Conservation (phyloP, 2,113 vertebrate species). For the Plecotus auritus region DNA sequence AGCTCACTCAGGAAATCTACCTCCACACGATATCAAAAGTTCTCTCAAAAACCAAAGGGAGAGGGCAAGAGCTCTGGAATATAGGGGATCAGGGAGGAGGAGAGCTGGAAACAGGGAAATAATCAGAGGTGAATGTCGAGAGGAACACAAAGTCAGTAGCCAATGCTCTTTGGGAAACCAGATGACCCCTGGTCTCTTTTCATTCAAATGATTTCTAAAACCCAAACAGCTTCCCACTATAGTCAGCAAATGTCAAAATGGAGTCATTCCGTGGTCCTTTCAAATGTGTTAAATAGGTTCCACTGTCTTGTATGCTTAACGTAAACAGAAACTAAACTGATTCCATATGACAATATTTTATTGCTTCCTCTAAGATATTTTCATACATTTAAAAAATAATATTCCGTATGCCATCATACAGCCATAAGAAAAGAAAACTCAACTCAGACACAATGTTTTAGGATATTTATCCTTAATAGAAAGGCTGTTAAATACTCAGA, state of each 20-base stretch:
- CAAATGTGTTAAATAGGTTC: neutral
- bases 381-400: conserved; percentile 8
- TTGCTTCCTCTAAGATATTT: conserved; percentile 23
- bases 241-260: neutral
- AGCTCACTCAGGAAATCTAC: conserved; percentile 38
- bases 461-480: neutral
- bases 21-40: neutral
- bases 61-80: neutral
- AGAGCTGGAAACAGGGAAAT: neutral
- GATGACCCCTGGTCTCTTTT: neutral
- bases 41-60: neutral
- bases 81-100: neutral
- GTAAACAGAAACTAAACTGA: conserved; percentile 45
- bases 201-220: conserved; percentile 39
- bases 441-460: neutral
- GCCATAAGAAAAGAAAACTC: conserved; percentile 18
- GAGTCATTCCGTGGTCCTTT: neutral
- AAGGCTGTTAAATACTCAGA: neutral
- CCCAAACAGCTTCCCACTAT: neutral
- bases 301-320: conserved; percentile 14
- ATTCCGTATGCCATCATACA: neutral
- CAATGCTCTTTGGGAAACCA: conserved; percentile 14
- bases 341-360: conserved; percentile 19
- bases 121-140: neutral
- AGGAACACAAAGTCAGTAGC: neutral